These are phyloP conservation scores for Bufotes viridis DNA, from an alignment of 2,797 vertebrate genomes.

Conservation along the genomic window DNA sequence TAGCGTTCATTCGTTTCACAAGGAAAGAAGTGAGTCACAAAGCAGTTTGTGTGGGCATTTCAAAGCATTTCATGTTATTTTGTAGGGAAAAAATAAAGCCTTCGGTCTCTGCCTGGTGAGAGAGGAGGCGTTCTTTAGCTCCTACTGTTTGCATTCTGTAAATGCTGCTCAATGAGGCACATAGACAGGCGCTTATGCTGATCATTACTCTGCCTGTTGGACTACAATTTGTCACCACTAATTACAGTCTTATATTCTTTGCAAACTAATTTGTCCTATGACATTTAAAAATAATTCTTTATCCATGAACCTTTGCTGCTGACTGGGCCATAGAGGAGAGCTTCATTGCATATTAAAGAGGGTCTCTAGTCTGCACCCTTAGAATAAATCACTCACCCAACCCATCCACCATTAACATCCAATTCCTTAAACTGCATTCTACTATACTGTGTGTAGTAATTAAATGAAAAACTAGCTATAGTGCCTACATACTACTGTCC, in stretches of 20 bases:
- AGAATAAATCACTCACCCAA: neutral
- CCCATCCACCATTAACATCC: neutral
- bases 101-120: constrained; percentile 39
- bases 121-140: constrained; percentile 33
- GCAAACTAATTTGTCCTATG: constrained; percentile 44
- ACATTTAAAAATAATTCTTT: constrained; percentile 8
- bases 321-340: too few species aligned
- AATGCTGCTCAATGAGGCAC: constrained; percentile 54
- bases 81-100: neutral
- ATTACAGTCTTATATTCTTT: constrained; percentile 43
- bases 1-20: constrained; percentile 6
- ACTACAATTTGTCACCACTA: constrained; percentile 47
- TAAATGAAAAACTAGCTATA: too few species aligned
- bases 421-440: neutral
- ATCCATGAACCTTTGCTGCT: neutral
- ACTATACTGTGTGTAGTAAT: too few species aligned
- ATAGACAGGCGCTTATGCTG: constrained; percentile 30
- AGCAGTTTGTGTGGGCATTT: constrained; percentile 49
- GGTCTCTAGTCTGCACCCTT: neutral
- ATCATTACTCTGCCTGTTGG: constrained; percentile 43
- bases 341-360: neutral
- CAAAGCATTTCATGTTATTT: constrained; percentile 41
- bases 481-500: too few species aligned
- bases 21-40: constrained; percentile 30
- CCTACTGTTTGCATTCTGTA: constrained; percentile 45